Evolutionary conservation across 2,797 vertebrate genomes (phyloP).

Genomic region (Poecilia wingei): DNA sequence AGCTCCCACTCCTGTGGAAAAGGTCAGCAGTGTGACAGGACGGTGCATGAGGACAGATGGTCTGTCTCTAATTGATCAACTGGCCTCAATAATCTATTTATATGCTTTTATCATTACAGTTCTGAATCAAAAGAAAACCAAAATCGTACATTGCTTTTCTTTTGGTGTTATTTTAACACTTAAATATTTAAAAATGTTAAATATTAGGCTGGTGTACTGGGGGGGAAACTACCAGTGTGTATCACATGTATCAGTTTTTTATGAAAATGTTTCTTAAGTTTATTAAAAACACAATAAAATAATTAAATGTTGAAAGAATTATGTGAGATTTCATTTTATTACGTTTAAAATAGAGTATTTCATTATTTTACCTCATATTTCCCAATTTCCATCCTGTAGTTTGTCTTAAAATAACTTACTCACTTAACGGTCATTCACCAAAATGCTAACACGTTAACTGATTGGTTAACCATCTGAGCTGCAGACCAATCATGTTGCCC

Average conservation of each 20-base stretch:
- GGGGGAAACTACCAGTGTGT: neutral
- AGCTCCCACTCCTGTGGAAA: constrained; percentile 27
- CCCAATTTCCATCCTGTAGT: neutral
- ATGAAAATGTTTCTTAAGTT: neutral
- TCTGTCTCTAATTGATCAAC: constrained; percentile 43
- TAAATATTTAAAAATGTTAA: neutral
- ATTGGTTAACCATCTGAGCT: neutral
- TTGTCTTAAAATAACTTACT: neutral
- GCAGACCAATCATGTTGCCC: neutral
- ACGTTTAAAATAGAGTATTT: neutral
- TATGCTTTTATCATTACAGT: constrained; percentile 9
- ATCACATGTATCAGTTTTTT: neutral
- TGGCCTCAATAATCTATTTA: constrained; percentile 28
- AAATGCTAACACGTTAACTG: neutral
- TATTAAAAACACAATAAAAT: neutral
- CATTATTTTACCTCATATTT: neutral
- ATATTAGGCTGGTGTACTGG: neutral
- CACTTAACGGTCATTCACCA: too few relatives aligned
- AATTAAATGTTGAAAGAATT: neutral
- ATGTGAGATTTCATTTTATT: neutral
- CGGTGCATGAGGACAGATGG: constrained; percentile 53
- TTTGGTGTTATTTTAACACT: neutral
- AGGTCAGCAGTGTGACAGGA: constrained; percentile 35
- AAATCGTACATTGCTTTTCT: neutral
- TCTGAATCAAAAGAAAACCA: neutral